Evolutionary conservation across 53 echinoderm and acorn worm species (phyloP).

Genomic region (Holothuria leucospilota): DNA sequence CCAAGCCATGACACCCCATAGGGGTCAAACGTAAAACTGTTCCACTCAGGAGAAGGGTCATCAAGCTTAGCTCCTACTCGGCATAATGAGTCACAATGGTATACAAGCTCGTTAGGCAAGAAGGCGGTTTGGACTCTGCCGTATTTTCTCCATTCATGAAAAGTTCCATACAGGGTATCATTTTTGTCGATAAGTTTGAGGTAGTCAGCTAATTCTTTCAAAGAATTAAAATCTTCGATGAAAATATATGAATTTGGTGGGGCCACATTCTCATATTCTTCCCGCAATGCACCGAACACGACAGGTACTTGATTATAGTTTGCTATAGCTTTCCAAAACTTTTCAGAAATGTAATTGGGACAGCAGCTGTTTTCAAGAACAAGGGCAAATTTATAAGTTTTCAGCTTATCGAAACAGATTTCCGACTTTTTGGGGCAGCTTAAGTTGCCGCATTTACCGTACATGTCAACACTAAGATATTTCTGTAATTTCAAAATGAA

Average conservation of each 20-base stretch:
- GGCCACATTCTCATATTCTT: conserved; percentile 62
- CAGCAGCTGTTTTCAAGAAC: conserved; percentile 72
- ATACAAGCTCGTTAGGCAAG: neutral
- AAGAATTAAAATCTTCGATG: conserved; percentile 59
- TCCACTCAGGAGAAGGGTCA: conserved; percentile 13
- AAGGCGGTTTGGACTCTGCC: conserved; percentile 2
- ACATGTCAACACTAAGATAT: conserved; percentile 62
- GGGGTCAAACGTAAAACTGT: conserved; percentile 29
- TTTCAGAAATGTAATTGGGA: conserved; percentile 70
- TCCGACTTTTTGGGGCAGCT: conserved; percentile 19
- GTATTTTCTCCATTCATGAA: conserved; percentile 23
- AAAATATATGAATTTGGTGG: conserved; percentile 77
- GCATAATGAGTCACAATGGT: conserved; percentile 38
- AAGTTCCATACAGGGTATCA: conserved; percentile 9
- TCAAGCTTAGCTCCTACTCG: neutral
- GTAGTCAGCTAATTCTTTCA: conserved; percentile 35
- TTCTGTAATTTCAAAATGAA: conserved; percentile 61
- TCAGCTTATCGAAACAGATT: conserved; percentile 55
- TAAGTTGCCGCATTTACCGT: conserved; percentile 71
- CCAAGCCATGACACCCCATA: conserved; percentile 26
- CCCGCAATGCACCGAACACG: conserved; percentile 61
- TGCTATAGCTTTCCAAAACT: conserved; percentile 60
- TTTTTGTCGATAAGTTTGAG: conserved; percentile 5
- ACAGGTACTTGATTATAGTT: conserved; percentile 68
- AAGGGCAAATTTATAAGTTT: conserved; percentile 66